Evolutionary conservation across 2,888 invertebrate genomes (phyloP), one percentile per base, ranked within the genome.

Genomic region (Apantesis nais): DNA sequence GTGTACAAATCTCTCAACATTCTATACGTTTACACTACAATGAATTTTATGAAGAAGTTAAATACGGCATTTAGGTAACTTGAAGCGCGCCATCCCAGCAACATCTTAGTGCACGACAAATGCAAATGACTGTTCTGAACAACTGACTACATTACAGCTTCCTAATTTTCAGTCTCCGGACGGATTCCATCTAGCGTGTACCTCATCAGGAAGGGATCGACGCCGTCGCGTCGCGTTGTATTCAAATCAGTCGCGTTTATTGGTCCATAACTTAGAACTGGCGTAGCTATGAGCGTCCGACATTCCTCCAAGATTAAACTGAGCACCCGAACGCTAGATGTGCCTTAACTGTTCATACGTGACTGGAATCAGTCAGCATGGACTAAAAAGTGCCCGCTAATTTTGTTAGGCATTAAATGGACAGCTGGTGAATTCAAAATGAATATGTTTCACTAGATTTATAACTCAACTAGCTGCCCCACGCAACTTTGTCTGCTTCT

Each of bases 261-360:
- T 90, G 89, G 88, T 84, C 87, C 87, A 93, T 94, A 91, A 93
- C 88, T 92, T 89, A 88, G 88, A 85, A 86, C 85, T 83, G 85
- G 84, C 84, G 87, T 85, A 88, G 87, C 89, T 90, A 90, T 86
- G 87, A 87, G 83, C 88, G 86, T 88, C 89, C 87, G 78, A 86
- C 92, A 92, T 93, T 92, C 91, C 91, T 81, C 70, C 74, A 81
- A 93, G 89, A 93, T 94, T 93, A 93, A 93, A 93, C 86, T 83
- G 80, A 83, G 85, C 85, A 82, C 83, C 80, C 78, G 82, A 83
- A 80, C 72, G 79, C 81, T 81, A 79, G 84, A 83, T 79, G 84
- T 79, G 83, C 79, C 85, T 77, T 85, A 86, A 88, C 88, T 79
- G 85, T 84, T 77, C 77, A 86, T 84, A 91, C 93, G 92, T 93